Base-by-base conservation (phyloP, 2,888 invertebrate species). In the Aphodius sticticus region DNA sequence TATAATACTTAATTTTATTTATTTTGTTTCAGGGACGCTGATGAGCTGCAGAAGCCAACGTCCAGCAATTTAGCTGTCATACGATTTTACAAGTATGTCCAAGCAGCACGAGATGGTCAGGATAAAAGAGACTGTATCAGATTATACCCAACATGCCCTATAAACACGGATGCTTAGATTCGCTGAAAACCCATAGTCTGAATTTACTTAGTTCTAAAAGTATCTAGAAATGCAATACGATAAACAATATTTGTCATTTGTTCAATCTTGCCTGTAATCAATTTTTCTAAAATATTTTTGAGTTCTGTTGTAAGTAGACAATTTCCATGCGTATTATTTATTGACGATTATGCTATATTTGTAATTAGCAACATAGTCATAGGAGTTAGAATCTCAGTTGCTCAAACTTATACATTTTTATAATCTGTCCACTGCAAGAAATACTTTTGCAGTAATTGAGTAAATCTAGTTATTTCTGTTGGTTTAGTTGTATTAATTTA, bases 51-150 rank as follows among this genome's bases (percentile, higher is more conserved):
- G 71, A 93, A 93, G 82, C 93, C 94, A 14, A 91, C 92, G 2
- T 87, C 89, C 78, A 93, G 93, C 80, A 96, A 95, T 88, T 91
- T 91, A 83, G 93, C 93, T 80, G 95, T 95, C 16, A 88, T 94
- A 36, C 91, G 93, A 80, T 96, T 96, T 89, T 95, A 95, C 89
- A 92, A 92, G 85, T 95, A 96, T 85, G 93, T 96, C 5, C 94
- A 94, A 86, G 95, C 96, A 0, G 96, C 96, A 0, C 92, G 96
- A 84, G 94, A 95, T 85, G 96, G 96, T 0, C 96, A 96, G 87
- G 95, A 96, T 83, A 93, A 94, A 84, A 93, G 94, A 83, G 95
- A 96, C 86, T 96, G 96, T 84, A 84, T 92, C 1, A 86, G 90
- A 81, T 86, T 93, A 1, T 96, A 95, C 88, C 92, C 94, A 0